phyloP scores from a whole-genome alignment of 2,113 vertebrate genomes.

The Eulemur macaco region DNA sequence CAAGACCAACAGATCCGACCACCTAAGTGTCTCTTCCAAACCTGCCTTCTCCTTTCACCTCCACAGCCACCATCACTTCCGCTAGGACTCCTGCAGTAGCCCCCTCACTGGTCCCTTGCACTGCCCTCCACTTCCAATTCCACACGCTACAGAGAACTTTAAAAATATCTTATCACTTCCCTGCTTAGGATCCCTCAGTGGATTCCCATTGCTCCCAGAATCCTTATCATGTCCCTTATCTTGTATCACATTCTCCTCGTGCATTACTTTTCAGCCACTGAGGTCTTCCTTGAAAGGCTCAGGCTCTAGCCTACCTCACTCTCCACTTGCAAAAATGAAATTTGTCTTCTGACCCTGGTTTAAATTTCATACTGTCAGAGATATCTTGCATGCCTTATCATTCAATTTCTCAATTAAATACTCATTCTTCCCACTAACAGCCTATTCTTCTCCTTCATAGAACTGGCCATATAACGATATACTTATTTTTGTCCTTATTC shows the following conservation, averaged over 20 bases:
- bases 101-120: rapidly evolving
- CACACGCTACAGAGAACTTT: neutral
- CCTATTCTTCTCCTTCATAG: neutral
- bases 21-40: neutral
- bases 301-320: neutral
- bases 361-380: neutral
- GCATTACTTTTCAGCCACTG: neutral
- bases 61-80: neutral
- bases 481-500: neutral
- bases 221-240: neutral
- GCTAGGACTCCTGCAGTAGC: neutral
- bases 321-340: neutral
- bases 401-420: neutral
- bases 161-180: neutral
- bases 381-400: neutral
- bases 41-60: neutral
- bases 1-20: neutral
- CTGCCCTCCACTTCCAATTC: neutral
- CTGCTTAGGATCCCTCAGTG: neutral
- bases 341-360: neutral
- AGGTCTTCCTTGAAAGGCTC: neutral
- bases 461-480: neutral
- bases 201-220: neutral
- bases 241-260: neutral
- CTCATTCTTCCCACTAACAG: neutral